Conservation (phyloP, 2,888 invertebrate species). For the Meiosimyza platycephala region DNA sequence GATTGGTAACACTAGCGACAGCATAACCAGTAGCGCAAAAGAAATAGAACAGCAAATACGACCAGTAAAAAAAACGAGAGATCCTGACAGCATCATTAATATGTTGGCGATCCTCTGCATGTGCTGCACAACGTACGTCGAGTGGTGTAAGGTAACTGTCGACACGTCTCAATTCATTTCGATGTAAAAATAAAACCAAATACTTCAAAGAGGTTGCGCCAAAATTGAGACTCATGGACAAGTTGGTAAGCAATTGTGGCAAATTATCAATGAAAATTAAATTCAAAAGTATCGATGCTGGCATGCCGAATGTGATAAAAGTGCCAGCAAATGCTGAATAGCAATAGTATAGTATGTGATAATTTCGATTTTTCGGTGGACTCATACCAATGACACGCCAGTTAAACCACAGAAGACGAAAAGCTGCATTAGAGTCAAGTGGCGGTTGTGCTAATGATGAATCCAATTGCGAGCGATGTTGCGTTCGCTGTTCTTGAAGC, state of each 20-base stretch:
- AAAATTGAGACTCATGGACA: conserved; percentile 45
- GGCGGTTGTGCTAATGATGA: conserved; percentile 20
- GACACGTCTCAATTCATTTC: conserved; percentile 25
- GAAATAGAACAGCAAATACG: conserved; percentile 39
- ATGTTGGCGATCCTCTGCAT: conserved; percentile 38
- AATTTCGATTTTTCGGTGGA: conserved; percentile 35
- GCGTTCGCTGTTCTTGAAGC: background rate
- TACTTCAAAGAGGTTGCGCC: conserved; percentile 42
- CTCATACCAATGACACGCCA: conserved; percentile 47
- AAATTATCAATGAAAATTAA: conserved; percentile 35
- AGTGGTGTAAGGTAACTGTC: conserved; percentile 37
- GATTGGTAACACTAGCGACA: conserved; percentile 40
- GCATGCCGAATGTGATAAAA: conserved; percentile 35
- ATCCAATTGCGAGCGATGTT: background rate
- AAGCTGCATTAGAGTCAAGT: conserved; percentile 44
- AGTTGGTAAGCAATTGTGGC: conserved; percentile 41
- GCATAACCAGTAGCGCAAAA: conserved; percentile 39
- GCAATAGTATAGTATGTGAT: conserved; percentile 39
- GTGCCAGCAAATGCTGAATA: conserved; percentile 42
- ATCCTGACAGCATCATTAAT: conserved; percentile 41
- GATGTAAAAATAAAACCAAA: conserved; percentile 33
- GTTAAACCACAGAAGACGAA: conserved; percentile 45
- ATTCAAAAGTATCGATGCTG: conserved; percentile 37
- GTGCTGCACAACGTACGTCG: conserved; percentile 42
- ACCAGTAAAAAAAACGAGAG: conserved; percentile 36